A percentile compares a stretch with the other conserved stretches of the same genome.
Conservation (phyloP, 1,140 invertebrate genomes). For the Drosophila kepulauana region DNA sequence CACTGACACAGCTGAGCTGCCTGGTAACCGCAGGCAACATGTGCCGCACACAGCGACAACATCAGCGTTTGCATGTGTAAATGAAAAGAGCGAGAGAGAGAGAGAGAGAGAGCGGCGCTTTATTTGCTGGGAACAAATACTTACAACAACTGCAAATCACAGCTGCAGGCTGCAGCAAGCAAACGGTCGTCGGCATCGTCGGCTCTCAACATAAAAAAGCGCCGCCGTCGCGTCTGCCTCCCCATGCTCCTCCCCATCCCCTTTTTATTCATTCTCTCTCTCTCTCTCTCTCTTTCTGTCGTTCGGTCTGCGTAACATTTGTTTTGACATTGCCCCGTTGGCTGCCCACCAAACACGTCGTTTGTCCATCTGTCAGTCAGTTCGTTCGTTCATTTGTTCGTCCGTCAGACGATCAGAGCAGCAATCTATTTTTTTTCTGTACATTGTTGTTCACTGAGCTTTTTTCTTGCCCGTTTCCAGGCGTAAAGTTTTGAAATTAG, state of each 20-base stretch:
- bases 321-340: constrained; percentile 47
- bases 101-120: constrained; percentile 34
- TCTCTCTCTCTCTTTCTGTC: not conserved
- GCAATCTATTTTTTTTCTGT: constrained; percentile 39
- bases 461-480: constrained; percentile 33
- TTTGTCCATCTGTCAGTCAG: constrained; percentile 26
- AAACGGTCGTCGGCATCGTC: constrained; percentile 36
- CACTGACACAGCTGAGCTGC: constrained; percentile 35
- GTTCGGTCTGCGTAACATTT: constrained; percentile 45
- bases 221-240: constrained; percentile 27
- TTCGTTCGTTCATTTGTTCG: not conserved
- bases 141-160: constrained; percentile 42
- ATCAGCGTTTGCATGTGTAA: constrained; percentile 9
- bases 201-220: constrained; percentile 47
- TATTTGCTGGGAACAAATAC: constrained; percentile 60
- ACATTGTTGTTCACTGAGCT: constrained; percentile 37
- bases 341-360: constrained; percentile 1
- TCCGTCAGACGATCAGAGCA: constrained; percentile 29
- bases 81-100: constrained; percentile 10
- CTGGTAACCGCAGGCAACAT: constrained; percentile 49
- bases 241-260: not conserved
- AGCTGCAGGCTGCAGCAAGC: constrained; percentile 41
- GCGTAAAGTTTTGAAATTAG: constrained; percentile 56
- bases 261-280: not conserved
- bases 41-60: constrained; percentile 27